Evolutionary conservation across 2,113 vertebrate genomes (phyloP).

Genomic region (Pangasianodon hypophthalmus): DNA sequence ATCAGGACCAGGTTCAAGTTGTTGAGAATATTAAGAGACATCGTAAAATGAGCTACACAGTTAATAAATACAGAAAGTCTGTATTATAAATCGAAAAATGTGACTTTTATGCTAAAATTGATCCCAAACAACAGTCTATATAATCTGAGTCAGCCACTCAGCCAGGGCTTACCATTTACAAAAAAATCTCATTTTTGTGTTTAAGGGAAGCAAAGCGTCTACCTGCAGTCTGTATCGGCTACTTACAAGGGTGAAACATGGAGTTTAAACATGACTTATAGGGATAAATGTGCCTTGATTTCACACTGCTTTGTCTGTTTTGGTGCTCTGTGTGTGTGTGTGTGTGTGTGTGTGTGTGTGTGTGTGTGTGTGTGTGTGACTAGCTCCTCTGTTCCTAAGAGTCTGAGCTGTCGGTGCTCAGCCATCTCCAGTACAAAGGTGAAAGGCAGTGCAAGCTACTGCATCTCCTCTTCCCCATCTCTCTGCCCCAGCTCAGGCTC

Average conservation of each 20-base stretch:
- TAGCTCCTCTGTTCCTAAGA: conserved; percentile 39
- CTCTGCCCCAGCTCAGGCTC: not conserved
- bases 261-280: not conserved
- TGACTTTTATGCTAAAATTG: not conserved
- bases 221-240: not conserved
- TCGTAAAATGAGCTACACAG: not conserved
- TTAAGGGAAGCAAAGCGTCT: not conserved
- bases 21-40: not conserved
- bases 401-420: conserved; percentile 20
- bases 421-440: conserved; percentile 48
- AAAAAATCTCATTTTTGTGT: not conserved
- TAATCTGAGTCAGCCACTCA: not conserved
- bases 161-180: not conserved
- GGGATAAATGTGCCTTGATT: not conserved
- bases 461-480: not conserved
- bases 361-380: conserved; percentile 20
- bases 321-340: not conserved
- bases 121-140: not conserved
- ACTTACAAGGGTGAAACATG: not conserved
- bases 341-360: not conserved
- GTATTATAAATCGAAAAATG: not conserved
- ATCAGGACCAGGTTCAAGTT: not conserved
- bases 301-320: not conserved
- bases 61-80: too few species aligned
- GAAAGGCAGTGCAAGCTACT: conserved; percentile 48